Evolutionary conservation across 2,797 vertebrate genomes (phyloP), one percentile per base, ranked within the genome.

Genomic region (Lerista edwardsae): DNA sequence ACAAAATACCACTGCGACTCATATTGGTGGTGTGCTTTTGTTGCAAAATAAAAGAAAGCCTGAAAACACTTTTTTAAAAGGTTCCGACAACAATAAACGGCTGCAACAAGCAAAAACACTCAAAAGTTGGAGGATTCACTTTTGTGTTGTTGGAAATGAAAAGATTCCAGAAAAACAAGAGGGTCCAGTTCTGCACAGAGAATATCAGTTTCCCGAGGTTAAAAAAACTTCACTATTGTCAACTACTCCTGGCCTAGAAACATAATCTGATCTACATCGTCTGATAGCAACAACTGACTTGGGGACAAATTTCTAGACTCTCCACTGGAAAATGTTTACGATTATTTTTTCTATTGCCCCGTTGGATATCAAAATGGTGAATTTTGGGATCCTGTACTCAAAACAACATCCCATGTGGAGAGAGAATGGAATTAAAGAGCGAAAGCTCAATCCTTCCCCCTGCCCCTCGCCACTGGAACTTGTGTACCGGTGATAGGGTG

Each of bases 101-200:
- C 91, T 80, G 92, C 91, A 86, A 86, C 95, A 95, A 95, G 94
- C 91, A 91, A 88, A n/a, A 44, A 80, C 57, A 82, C 90, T 92
- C 81, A 83, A 91, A n/a, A 91, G 90, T 69, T 79, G 65, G 91
- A 96, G 95, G 96, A 96, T 97, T 97, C 94, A 91, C 95, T 97
- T 98, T 97, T 97, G 95, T 88, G 90, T 88, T 94, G 55, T n/a
- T 93, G 95, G 95, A 96, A 44, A 95, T 92, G 95, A 96, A 96
- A 51, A 94, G 89, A 41, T 90, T 89, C 91, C 95, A 96, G 96
- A 90, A 92, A 92, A 94, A 93, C 87, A 90, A 90, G 91, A 88
- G 91, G 84, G 93, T 94, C 93, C 94, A 93, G 93, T 94, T 93
- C 93, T 89, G 82, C 55, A 36, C 0, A 73, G 94, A 96, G 95